A percentile compares a stretch with the other conserved stretches of the same genome.
phyloP scores from a whole-genome alignment of 2,888 invertebrate species.

The Deladenus siricidicola region DNA sequence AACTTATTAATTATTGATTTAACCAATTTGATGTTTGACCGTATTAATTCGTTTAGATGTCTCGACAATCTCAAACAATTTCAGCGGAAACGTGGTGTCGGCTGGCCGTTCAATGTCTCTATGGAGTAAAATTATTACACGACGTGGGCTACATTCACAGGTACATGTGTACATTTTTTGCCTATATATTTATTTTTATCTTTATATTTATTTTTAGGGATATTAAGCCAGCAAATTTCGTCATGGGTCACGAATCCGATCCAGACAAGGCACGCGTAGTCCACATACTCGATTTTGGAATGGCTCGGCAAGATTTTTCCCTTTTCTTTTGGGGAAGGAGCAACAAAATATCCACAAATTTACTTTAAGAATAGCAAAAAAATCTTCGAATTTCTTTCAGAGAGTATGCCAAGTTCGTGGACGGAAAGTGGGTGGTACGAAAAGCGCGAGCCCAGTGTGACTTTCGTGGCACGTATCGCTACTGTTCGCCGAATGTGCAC shows the following conservation, averaged over 20 bases:
- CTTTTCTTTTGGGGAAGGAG: neutral
- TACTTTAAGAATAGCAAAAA: neutral
- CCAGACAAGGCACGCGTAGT: constrained; percentile 29
- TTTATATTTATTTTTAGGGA: constrained; percentile 14
- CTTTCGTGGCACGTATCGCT: constrained; percentile 45
- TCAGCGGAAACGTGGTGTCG: constrained; percentile 32
- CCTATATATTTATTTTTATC: neutral
- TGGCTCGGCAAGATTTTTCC: constrained; percentile 19
- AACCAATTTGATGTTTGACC: no score
- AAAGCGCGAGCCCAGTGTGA: constrained; percentile 39
- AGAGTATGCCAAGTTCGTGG: neutral
- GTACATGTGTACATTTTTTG: no score
- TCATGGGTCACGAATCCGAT: constrained; percentile 36
- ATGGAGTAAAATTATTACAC: constrained; percentile 32
- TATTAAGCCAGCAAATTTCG: constrained; percentile 31
- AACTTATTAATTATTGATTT: no score
- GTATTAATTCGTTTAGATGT: neutral
- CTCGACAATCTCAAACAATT: neutral
- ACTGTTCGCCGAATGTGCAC: constrained; percentile 41
- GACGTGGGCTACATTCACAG: constrained; percentile 31
- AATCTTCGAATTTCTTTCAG: neutral
- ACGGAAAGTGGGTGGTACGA: constrained; percentile 29
- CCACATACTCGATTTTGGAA: constrained; percentile 42
- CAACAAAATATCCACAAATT: neutral
- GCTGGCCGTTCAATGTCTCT: constrained; percentile 36